Conservation (phyloP, 2,888 invertebrate genomes). For the Brachyptera putata region DNA sequence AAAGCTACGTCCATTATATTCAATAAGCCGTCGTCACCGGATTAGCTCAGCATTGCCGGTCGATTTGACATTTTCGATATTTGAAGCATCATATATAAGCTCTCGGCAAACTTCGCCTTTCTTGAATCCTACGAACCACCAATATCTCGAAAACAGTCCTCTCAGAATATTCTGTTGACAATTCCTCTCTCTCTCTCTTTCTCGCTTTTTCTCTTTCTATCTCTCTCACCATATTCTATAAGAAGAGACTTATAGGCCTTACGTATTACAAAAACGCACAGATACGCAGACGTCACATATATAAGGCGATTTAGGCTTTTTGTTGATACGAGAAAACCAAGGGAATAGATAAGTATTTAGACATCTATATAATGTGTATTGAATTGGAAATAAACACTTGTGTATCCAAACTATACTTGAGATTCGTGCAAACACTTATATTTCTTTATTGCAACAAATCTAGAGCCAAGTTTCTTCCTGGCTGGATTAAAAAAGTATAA, state of each 20-base stretch:
- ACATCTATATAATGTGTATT: background rate
- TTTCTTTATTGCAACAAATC: background rate
- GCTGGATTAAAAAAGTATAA: background rate
- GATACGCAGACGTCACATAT: background rate
- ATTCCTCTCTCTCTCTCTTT: too few species aligned
- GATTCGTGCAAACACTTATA: background rate
- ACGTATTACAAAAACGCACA: too few species aligned
- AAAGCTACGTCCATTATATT: background rate
- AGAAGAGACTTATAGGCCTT: too few species aligned
- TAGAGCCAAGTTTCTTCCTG: background rate
- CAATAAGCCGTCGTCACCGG: background rate
- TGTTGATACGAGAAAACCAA: background rate
- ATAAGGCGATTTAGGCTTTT: conserved; percentile 3
- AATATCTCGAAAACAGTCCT: background rate
- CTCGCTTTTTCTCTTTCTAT: too few species aligned
- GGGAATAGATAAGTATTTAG: conserved; percentile 15
- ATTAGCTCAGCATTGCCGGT: conserved; percentile 9
- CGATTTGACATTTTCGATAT: conserved; percentile 16
- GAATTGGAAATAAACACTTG: conserved; percentile 9
- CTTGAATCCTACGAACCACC: conserved; percentile 3
- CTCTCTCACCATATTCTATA: too few species aligned
- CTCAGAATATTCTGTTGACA: background rate
- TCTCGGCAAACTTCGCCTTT: background rate
- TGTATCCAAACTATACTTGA: background rate
- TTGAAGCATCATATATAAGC: background rate